Evolutionary conservation across 1,140 invertebrate species (phyloP).

Genomic region (Drosophila ohnishii): DNA sequence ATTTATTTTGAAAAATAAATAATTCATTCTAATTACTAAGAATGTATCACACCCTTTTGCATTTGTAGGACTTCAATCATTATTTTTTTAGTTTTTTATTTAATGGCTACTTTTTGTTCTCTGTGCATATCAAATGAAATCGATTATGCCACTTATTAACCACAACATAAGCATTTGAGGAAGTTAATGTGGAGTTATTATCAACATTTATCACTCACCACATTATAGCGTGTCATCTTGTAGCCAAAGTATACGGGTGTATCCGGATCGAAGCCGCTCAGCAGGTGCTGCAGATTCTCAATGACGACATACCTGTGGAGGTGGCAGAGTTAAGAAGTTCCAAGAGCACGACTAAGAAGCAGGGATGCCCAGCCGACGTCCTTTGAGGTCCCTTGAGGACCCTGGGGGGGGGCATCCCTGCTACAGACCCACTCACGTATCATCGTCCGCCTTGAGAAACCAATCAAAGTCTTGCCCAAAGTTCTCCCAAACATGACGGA

Average conservation of each 20-base stretch:
- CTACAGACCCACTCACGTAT: conserved; percentile 88
- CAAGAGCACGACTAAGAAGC: background rate
- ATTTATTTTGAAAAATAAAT: background rate
- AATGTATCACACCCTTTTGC: background rate
- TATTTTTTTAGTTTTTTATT: background rate
- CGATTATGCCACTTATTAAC: conserved; percentile 24
- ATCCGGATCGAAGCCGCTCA: conserved; percentile 87
- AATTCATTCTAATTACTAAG: too few species aligned
- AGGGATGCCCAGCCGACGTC: background rate
- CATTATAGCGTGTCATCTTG: conserved; percentile 84
- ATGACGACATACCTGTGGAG: conserved; percentile 88
- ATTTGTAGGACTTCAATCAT: background rate
- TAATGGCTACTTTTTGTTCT: background rate
- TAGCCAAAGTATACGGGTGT: conserved; percentile 94
- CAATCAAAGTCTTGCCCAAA: conserved; percentile 93
- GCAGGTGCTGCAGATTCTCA: conserved; percentile 95
- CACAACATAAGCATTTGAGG: conserved; percentile 23
- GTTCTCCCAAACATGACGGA: conserved; percentile 92
- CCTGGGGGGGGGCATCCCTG: background rate
- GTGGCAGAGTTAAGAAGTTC: background rate
- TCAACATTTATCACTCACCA: conserved; percentile 44
- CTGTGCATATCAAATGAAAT: background rate
- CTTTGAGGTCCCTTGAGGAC: background rate
- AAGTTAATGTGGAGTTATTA: conserved; percentile 11
- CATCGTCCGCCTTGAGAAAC: conserved; percentile 97